Base-by-base conservation (phyloP, 2,888 invertebrate genomes). In the Ophion ellenae region DNA sequence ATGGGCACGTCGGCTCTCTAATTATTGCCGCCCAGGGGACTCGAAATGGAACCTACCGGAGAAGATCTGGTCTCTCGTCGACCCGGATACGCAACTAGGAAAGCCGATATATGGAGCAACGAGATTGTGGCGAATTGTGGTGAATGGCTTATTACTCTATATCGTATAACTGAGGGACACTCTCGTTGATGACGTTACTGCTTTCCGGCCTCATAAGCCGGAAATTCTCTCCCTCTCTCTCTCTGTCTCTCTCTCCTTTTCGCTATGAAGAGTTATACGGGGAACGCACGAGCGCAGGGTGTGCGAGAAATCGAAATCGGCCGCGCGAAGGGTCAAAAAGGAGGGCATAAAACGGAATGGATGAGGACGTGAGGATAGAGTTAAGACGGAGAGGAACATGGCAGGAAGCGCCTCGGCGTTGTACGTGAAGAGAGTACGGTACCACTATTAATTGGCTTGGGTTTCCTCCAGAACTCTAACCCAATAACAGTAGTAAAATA, bases 361-460 rank as follows among this genome's bases (percentile, higher is more conserved):
- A 53, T 20, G 40, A 57, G 36, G 73, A 64, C 53, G 47, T 40
- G 64, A 64, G 53, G 32, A 45, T 36, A 47, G 47, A 24, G 14
- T 53, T 32, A 53, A 53, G 66, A 11, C 73, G 32, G 24, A 76
- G 17, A 59, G 81, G 36, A 66, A 28, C 36, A 59, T 53, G 53
- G 9, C 32, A 64, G 70, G 24, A 64, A 82, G 75, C 24, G 70
- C 79, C 64, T 57, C 40, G 74, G 78, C 66, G 73, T 81, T 77
- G 53, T 83, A 66, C 69, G 40, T 24, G 36, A 78, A 28, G 24
- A 69, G 64, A 79, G 86, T 74, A 85, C 86, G 78, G 82, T 81
- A 87, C 83, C 88, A 90, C 86, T 89, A 88, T 90, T 90, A 89
- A 91, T 90, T 90, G 86, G 86, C 89, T 89, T 76, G 73, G 77